phyloP scores from a whole-genome alignment of 2,888 invertebrate genomes.

The Hetaerina titia region DNA sequence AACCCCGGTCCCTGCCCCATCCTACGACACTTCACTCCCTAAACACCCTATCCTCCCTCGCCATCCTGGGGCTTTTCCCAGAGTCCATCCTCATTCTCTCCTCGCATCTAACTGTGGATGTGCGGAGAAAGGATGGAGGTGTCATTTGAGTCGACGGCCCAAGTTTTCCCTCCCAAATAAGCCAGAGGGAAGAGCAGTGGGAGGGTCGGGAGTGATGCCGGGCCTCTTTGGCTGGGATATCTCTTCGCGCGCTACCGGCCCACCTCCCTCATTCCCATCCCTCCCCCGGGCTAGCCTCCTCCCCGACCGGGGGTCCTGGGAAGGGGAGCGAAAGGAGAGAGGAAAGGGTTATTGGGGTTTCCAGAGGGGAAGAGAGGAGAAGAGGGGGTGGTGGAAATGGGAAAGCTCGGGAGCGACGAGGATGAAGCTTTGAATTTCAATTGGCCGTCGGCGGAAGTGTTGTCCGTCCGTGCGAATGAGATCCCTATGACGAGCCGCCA shows the following conservation, averaged over 20 bases:
- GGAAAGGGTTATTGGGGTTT: conserved; percentile 30
- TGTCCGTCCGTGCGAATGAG: conserved; percentile 58
- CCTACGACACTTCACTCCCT: conserved; percentile 54
- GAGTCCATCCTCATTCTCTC: conserved; percentile 64
- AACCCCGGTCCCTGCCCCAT: not conserved
- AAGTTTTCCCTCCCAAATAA: conserved; percentile 64
- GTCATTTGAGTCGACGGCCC: conserved; percentile 57
- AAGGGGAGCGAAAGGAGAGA: not conserved
- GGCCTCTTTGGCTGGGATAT: not conserved
- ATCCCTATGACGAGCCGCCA: conserved; percentile 66
- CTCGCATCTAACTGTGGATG: conserved; percentile 57
- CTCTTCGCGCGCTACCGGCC: not conserved
- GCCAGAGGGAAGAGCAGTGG: not conserved
- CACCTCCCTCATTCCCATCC: not conserved
- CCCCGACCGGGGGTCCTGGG: not conserved
- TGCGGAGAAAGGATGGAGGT: conserved; percentile 49
- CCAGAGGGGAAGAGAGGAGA: not conserved
- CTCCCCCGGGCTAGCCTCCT: not conserved
- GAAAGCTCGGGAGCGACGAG: not conserved
- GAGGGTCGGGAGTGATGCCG: not conserved
- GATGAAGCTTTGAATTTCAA: conserved; percentile 66
- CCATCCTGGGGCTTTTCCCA: conserved; percentile 5
- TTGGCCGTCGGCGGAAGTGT: conserved; percentile 59
- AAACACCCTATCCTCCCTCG: conserved; percentile 56
- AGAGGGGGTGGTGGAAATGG: not conserved